Evolutionary conservation across 2,113 vertebrate species (phyloP).

Genomic region (Campylorhamphus procurvoides): DNA sequence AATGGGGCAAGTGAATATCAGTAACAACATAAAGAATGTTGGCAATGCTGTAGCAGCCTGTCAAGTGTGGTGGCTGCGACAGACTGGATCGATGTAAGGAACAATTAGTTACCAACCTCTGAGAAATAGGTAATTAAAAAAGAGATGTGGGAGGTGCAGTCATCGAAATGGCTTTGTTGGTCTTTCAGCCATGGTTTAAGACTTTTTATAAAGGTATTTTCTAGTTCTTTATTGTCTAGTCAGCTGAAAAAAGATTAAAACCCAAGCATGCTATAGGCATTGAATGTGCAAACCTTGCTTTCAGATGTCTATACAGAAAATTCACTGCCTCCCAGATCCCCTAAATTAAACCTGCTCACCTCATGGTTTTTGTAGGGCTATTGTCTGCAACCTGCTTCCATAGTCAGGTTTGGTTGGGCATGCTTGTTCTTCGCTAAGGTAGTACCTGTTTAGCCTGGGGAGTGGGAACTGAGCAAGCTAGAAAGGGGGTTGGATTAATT

Average conservation of each 20-base stretch:
- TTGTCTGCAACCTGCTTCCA: neutral
- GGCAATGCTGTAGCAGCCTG: neutral
- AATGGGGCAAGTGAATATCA: neutral
- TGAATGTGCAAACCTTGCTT: neutral
- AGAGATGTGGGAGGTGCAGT: neutral
- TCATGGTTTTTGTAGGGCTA: neutral
- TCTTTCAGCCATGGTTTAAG: neutral
- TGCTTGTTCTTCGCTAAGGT: neutral
- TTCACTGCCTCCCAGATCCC: neutral
- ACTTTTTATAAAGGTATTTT: neutral
- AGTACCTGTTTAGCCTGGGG: neutral
- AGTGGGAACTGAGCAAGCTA: neutral
- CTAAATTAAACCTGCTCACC: neutral
- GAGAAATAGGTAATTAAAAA: neutral
- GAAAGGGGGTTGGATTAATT: neutral
- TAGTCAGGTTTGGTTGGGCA: neutral
- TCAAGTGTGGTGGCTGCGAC: neutral
- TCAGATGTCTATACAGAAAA: neutral
- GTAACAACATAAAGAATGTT: neutral
- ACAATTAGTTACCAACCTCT: neutral
- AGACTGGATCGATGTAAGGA: neutral
- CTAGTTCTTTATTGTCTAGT: neutral
- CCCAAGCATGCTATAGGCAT: neutral
- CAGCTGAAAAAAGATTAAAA: neutral
- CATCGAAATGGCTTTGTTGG: neutral